These are phyloP conservation scores for Theodoxus fluviatilis DNA, from an alignment of 2,888 invertebrate genomes.

Conservation along the genomic window DNA sequence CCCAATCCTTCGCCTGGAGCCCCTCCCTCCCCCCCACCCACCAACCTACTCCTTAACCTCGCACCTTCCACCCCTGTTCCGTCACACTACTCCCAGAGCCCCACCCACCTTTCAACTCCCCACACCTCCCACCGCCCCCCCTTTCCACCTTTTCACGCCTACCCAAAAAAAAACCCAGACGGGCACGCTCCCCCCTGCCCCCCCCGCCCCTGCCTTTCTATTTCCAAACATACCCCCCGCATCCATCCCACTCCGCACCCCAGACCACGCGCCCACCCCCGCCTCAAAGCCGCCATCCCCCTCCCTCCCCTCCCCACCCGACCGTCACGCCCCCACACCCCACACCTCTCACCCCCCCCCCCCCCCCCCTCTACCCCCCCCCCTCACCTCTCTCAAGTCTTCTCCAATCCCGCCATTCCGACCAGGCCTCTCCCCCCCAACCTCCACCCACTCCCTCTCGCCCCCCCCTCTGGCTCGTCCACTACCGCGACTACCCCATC, in stretches of 20 bases:
- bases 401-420: neutral
- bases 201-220: neutral
- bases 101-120: neutral
- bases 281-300: neutral
- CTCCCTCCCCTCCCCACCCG: neutral
- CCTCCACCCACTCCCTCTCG: neutral
- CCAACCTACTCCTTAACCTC: neutral
- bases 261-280: neutral
- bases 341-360: neutral
- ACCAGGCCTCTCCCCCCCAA: neutral
- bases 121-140: no score
- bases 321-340: neutral
- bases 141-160: neutral
- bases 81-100: neutral
- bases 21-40: neutral
- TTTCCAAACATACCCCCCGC: neutral
- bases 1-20: neutral
- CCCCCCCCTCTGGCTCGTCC: neutral
- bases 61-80: neutral
- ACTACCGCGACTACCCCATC: neutral
- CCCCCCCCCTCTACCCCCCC: neutral
- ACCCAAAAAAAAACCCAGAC: no score
- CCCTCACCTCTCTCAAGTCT: neutral
- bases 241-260: neutral
- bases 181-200: no score